phyloP scores from a whole-genome alignment of 2,888 invertebrate species.

The Macrophya annulata region DNA sequence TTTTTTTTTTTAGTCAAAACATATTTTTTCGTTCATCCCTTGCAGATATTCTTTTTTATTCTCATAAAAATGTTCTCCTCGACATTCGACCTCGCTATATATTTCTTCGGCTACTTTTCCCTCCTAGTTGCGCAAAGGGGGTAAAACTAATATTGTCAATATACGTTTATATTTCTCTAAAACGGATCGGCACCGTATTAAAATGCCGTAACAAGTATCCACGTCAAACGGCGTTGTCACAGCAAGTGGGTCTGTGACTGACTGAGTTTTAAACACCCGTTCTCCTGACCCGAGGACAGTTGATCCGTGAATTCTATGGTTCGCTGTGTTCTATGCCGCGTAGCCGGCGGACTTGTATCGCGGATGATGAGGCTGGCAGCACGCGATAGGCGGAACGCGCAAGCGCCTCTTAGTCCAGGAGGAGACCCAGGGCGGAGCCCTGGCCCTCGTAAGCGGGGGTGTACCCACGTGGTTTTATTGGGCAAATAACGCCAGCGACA shows the following conservation, averaged over 20 bases:
- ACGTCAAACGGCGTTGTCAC: constrained; percentile 47
- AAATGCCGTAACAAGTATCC: neutral
- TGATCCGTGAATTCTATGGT: constrained; percentile 53
- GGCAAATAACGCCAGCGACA: constrained; percentile 78
- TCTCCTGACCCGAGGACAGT: constrained; percentile 50
- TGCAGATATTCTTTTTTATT: neutral
- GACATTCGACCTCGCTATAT: neutral
- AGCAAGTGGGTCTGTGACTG: constrained; percentile 50
- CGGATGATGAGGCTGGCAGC: constrained; percentile 55
- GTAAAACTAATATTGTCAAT: neutral
- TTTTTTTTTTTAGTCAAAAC: neutral
- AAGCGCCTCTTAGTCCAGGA: constrained; percentile 56
- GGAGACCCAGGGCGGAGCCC: constrained; percentile 50
- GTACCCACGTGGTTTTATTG: constrained; percentile 77
- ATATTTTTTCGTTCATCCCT: neutral
- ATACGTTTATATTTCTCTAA: neutral
- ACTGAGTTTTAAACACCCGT: constrained; percentile 50
- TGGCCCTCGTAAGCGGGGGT: constrained; percentile 62
- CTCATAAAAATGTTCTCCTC: neutral
- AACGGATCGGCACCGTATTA: constrained; percentile 1
- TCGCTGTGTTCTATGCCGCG: constrained; percentile 42
- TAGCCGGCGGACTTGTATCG: constrained; percentile 40
- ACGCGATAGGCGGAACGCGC: constrained; percentile 61
- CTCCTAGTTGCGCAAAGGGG: neutral
- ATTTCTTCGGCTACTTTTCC: neutral